phyloP scores from a whole-genome alignment of 2,797 vertebrate species.

The Clarias pachynema region DNA sequence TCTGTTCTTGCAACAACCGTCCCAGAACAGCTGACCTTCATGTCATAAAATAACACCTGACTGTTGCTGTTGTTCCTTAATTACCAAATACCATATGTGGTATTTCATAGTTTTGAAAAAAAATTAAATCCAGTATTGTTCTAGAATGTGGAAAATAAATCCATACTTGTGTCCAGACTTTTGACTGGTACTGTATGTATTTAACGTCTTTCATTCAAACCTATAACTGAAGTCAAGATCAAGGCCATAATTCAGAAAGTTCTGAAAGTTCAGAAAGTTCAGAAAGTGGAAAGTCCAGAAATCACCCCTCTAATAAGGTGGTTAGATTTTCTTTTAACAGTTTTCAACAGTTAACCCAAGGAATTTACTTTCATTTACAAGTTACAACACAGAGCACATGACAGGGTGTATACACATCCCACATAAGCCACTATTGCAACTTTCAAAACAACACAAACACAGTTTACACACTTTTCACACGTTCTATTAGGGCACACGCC shows the following conservation, averaged over 20 bases:
- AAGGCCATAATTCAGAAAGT: neutral
- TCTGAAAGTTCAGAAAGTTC: too few relatives aligned
- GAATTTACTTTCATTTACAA: constrained; percentile 23
- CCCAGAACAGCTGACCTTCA: too few relatives aligned
- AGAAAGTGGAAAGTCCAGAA: neutral
- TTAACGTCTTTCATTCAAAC: neutral
- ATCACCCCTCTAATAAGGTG: neutral
- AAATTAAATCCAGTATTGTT: too few relatives aligned
- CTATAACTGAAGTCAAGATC: neutral
- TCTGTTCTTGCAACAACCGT: too few relatives aligned
- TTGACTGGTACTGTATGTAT: too few relatives aligned
- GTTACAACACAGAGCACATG: constrained; percentile 15
- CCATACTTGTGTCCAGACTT: too few relatives aligned
- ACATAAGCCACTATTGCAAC: constrained; percentile 15
- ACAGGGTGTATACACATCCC: neutral
- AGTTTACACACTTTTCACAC: neutral
- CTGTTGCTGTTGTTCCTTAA: too few relatives aligned
- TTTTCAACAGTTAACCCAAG: neutral
- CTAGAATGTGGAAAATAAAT: too few relatives aligned
- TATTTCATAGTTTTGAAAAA: too few relatives aligned
- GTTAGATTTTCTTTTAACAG: neutral
- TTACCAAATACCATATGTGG: too few relatives aligned
- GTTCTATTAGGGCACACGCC: neutral
- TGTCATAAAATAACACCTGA: too few relatives aligned
- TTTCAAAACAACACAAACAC: neutral